A percentile compares a stretch with the other conserved stretches of the same genome.
Evolutionary conservation across 37 sponge, comb jelly and placozoan genomes (phyloP).

Genomic region (Lycopodina hypogea): DNA sequence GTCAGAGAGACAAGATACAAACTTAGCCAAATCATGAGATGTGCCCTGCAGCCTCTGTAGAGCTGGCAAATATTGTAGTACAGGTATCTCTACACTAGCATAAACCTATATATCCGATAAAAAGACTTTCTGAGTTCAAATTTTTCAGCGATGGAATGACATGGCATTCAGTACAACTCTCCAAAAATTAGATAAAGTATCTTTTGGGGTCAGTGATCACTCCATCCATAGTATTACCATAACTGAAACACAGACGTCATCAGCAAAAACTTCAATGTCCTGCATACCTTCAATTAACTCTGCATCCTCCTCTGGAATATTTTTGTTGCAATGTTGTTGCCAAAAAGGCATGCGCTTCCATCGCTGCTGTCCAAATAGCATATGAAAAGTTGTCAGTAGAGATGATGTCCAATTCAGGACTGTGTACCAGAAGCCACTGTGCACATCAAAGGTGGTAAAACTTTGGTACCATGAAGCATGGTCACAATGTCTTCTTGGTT

Average conservation of each 20-base stretch:
- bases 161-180: slow-evolving; percentile 1
- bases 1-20: slow-evolving; percentile 43
- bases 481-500: slow-evolving; percentile 16
- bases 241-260: slow-evolving; percentile 43
- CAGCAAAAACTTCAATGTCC: slow-evolving; percentile 45
- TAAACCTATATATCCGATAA: slow-evolving; percentile 26
- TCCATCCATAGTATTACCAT: slow-evolving; percentile 17
- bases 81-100: slow-evolving; percentile 23
- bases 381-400: slow-evolving; percentile 55
- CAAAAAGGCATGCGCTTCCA: slow-evolving; percentile 45
- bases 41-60: slow-evolving; percentile 38
- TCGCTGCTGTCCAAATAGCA: slow-evolving; percentile 47
- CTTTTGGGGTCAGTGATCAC: slow-evolving; percentile 12
- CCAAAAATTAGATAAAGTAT: slow-evolving; percentile 23
- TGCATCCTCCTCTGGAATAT: slow-evolving; percentile 55
- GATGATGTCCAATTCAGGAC: slow-evolving; percentile 46
- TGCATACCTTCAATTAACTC: slow-evolving; percentile 42
- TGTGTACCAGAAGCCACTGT: slow-evolving; percentile 65
- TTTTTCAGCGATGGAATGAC: slow-evolving; percentile 23
- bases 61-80: neutral
- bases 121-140: slow-evolving; percentile 13
- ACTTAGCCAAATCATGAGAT: slow-evolving; percentile 43
- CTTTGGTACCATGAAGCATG: slow-evolving; percentile 38
- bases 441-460: slow-evolving; percentile 63
- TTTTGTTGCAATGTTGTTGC: slow-evolving; percentile 55